These are phyloP conservation scores for Rhagoletis zephyria DNA, from an alignment of 1,140 invertebrate species.

Conservation along the genomic window DNA sequence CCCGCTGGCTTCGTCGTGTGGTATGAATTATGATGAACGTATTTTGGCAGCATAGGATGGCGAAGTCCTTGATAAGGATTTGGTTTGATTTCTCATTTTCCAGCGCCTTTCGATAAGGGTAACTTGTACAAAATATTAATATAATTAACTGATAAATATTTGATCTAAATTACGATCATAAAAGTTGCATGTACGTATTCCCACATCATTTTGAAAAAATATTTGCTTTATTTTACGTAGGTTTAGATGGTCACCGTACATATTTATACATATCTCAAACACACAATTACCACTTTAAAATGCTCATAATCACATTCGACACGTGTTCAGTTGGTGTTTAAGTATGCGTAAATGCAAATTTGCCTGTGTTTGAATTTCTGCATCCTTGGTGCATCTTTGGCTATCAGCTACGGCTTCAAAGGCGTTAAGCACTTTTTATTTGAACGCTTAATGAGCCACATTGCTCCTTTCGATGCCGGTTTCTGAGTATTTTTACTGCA, in stretches of 20 bases:
- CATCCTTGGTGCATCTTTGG: not conserved
- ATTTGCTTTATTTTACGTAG: no score
- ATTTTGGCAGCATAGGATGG: no score
- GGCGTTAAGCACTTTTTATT: conserved; percentile 34
- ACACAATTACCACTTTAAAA: not conserved
- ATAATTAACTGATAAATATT: no score
- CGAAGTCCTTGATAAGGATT: no score
- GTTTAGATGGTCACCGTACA: not conserved
- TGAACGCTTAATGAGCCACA: conserved; percentile 30
- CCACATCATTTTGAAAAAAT: no score
- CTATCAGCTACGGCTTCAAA: not conserved
- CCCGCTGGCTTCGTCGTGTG: no score
- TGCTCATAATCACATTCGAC: not conserved
- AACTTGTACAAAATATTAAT: no score
- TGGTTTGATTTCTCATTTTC: no score
- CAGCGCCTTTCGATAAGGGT: no score
- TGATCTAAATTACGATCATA: no score
- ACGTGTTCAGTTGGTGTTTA: not conserved
- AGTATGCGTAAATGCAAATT: conserved; percentile 17
- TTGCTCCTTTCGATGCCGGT: not conserved
- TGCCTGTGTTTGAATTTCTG: not conserved
- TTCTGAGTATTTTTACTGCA: conserved; percentile 43
- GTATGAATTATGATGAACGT: no score
- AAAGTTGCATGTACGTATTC: no score
- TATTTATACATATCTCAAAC: not conserved